A percentile compares a stretch with the other conserved stretches of the same genome.
phyloP scores from a whole-genome alignment of 2,113 vertebrate genomes.

The Chaetura pelagica region DNA sequence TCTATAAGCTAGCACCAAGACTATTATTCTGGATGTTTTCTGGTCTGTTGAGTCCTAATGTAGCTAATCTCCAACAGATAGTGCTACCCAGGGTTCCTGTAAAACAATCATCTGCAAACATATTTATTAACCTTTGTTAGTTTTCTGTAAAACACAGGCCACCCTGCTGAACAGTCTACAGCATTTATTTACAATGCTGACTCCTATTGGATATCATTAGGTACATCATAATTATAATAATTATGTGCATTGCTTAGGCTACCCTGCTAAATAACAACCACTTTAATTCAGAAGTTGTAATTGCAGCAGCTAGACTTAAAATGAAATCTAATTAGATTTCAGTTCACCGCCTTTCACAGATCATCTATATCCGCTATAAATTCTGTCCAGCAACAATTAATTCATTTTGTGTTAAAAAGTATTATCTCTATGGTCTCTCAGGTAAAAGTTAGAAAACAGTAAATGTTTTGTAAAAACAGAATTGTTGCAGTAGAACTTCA shows the following conservation, averaged over 20 bases:
- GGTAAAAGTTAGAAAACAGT: not conserved
- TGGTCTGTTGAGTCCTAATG: constrained; percentile 59
- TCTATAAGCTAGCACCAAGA: constrained; percentile 25
- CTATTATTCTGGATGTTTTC: constrained; percentile 64
- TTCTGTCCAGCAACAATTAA: constrained; percentile 21
- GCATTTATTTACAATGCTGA: constrained; percentile 70
- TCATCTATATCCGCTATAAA: constrained; percentile 44
- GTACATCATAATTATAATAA: constrained; percentile 86
- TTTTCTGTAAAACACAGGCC: constrained; percentile 71
- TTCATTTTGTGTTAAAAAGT: constrained; percentile 2
- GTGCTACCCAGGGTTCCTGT: constrained; percentile 56
- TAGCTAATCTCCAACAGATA: constrained; percentile 65
- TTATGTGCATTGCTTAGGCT: constrained; percentile 81
- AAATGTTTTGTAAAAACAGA: not conserved
- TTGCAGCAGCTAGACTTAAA: constrained; percentile 80
- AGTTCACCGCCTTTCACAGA: constrained; percentile 26
- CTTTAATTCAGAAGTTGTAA: constrained; percentile 83
- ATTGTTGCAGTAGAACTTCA: not conserved
- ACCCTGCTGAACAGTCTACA: constrained; percentile 72
- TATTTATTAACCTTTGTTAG: constrained; percentile 64
- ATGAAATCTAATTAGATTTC: constrained; percentile 84
- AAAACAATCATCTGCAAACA: constrained; percentile 63
- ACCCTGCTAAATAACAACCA: constrained; percentile 82
- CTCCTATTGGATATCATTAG: constrained; percentile 83
- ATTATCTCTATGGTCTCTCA: not conserved